Evolutionary conservation across 37 sponge, comb jelly and placozoan species (phyloP).

Genomic region (Aplysina aerophoba): DNA sequence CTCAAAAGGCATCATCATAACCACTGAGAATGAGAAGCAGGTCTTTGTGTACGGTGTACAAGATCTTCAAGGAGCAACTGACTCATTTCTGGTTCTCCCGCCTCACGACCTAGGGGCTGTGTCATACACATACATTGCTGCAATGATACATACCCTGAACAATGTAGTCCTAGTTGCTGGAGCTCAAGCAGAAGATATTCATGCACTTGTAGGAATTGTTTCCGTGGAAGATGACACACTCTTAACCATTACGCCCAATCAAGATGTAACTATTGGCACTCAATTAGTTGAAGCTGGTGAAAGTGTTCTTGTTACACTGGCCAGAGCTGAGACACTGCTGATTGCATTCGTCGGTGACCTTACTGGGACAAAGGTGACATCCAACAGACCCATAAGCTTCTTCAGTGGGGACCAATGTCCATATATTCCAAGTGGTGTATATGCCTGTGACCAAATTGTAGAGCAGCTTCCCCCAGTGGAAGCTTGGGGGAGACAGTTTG

Average conservation of each 20-base stretch:
- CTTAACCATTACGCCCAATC: too few species aligned
- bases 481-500: slow-evolving; percentile 55
- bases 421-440: background rate
- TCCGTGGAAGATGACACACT: too few species aligned
- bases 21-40: too few species aligned
- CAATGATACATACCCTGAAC: background rate
- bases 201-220: slow-evolving; percentile 16
- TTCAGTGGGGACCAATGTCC: slow-evolving; percentile 44
- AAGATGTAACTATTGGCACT: too few species aligned
- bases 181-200: slow-evolving; percentile 1
- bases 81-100: slow-evolving; percentile 60
- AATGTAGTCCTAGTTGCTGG: background rate
- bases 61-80: slow-evolving; percentile 1
- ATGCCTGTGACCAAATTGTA: slow-evolving; percentile 51
- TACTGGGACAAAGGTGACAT: slow-evolving; percentile 41
- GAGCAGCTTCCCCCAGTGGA: slow-evolving; percentile 62
- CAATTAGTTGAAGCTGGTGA: too few species aligned
- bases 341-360: slow-evolving; percentile 5
- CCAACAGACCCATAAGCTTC: slow-evolving; percentile 45
- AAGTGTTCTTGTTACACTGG: background rate
- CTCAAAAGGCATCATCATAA: too few species aligned
- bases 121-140: slow-evolving; percentile 32
- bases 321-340: background rate
- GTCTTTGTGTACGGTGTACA: slow-evolving; percentile 41
- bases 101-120: background rate